Evolutionary conservation across 2,113 vertebrate genomes (phyloP), one percentile per base, ranked within the genome.

Genomic region (Etheostoma cragini): DNA sequence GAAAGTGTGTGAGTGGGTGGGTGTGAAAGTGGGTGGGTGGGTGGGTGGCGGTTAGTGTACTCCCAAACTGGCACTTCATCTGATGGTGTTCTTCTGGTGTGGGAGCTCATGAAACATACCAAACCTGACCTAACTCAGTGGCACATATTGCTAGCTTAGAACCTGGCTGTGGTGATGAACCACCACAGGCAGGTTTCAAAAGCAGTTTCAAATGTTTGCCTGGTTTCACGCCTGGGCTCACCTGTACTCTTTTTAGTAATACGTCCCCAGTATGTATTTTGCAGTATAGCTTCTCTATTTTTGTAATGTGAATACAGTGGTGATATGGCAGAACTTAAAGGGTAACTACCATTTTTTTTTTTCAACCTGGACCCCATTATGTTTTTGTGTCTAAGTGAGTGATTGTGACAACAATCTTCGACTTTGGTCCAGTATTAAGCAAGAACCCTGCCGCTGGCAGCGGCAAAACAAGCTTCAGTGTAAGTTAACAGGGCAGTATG

Each of bases 121-220:
- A 26, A 61, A 33, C 5, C 15, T 65, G 3, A 38, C 5, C 0
- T 11, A 52, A 38, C 24, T 57, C 19, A n/a, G 72, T 16, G 60
- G 70, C 58, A 79, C 24, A 49, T 2, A 24, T 30, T 1, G 2
- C 11, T 5, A 6, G 19, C 21, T 53, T 66, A 66, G 83, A 78
- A 79, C 70, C 49, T 1, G 10, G 8, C n/a, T 85, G 88, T 0
- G 83, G 88, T 72, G 21, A 22, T 0, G 0, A 68, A 16, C 21
- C 8, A 88, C 81, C 87, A 75, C 82, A 81, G 56, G 1, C 6
- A 10, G 26, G 68, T 75, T 78, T 83, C 73, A 77, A 52, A 67
- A 47, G 15, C 4, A 69, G 35, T 2, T 64, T 58, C 8, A 8
- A 42, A 71, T 46, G 33, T 62, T 61, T 60, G 30, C 24, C 16